Base-by-base conservation (phyloP, 1,140 invertebrate species). In the Anoplolepis gracilipes region DNA sequence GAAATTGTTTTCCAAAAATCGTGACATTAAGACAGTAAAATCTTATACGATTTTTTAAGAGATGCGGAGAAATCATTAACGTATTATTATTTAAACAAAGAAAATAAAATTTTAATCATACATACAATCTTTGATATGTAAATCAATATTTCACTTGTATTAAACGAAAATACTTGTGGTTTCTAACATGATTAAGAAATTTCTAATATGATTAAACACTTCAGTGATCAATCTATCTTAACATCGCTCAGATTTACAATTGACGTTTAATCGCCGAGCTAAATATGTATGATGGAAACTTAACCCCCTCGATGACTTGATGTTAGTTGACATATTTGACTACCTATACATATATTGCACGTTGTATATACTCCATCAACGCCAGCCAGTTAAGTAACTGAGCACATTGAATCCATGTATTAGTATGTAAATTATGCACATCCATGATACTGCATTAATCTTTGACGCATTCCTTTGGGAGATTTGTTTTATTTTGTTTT, bases 351-450 rank as follows among this genome's bases (percentile, higher is more conserved):
- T 67, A 53, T 55, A 39, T 72, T 72, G 19, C 36, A 28, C 16
- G 62, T 65, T 67, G 59, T 55, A 36, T 33, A 65, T 42, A 28
- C 46, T 36, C 13, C 28, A 28, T 78, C 73, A 62, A 87, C 57
- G 72, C 69, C 39, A 79, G 36, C 25, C 57, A n/a, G 65, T 86
- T 81, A 76, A 86, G 69, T 73, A 85, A 87, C 87, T 62, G 69
- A 36, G 53, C 53, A 67, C 59, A 87, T 88, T 85, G 87, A 65
- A 78, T 85, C 59, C 81, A 57, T 75, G 70, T 87, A 91, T 92
- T 91, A 90, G 75, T 77, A 91, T 92, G 86, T 53, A 90, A 91
- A 91, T 91, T 92, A 88, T 91, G 87, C 84, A 85, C 77, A 89
- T 89, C 70, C 84, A 62, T 64, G 85, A 84, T 69, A 88, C 86